These are phyloP conservation scores for Patagioenas fasciata DNA, from an alignment of 2,113 vertebrate species.

Conservation along the genomic window DNA sequence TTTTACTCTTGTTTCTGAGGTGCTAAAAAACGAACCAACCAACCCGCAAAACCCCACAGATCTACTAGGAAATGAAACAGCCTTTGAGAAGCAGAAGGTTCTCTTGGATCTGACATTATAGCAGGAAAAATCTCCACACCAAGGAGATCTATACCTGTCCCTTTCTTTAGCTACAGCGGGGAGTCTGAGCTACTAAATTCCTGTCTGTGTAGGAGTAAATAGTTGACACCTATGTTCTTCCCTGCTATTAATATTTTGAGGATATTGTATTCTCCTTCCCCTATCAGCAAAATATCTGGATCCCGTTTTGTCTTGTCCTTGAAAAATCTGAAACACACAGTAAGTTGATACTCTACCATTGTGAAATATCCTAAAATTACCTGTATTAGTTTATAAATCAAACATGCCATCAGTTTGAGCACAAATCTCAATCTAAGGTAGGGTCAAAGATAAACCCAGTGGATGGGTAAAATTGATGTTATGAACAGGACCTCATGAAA, in stretches of 20 bases:
- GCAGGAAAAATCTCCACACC: not conserved
- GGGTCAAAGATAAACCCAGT: not conserved
- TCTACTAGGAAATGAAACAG: not conserved
- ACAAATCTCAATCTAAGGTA: not conserved
- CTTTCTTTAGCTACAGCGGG: not conserved
- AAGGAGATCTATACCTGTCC: not conserved
- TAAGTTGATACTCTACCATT: rapidly evolving
- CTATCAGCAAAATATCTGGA: not conserved
- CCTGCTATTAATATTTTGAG: not conserved
- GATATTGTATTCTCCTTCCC: not conserved
- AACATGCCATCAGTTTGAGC: not conserved
- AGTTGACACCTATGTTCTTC: not conserved
- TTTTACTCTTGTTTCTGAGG: not conserved
- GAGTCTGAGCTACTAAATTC: not conserved
- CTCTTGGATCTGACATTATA: not conserved
- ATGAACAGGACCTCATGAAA: not conserved
- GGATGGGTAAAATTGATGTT: not conserved
- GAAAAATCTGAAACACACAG: rapidly evolving
- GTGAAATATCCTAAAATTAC: not conserved
- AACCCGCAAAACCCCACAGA: too few relatives aligned
- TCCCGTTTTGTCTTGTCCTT: not conserved
- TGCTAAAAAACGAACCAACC: not conserved
- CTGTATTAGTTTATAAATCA: not conserved
- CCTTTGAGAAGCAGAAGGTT: not conserved
- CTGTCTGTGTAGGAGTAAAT: not conserved